These are phyloP conservation scores for Entomobrya multifasciata DNA, from an alignment of 2,888 invertebrate genomes.

Conservation along the genomic window DNA sequence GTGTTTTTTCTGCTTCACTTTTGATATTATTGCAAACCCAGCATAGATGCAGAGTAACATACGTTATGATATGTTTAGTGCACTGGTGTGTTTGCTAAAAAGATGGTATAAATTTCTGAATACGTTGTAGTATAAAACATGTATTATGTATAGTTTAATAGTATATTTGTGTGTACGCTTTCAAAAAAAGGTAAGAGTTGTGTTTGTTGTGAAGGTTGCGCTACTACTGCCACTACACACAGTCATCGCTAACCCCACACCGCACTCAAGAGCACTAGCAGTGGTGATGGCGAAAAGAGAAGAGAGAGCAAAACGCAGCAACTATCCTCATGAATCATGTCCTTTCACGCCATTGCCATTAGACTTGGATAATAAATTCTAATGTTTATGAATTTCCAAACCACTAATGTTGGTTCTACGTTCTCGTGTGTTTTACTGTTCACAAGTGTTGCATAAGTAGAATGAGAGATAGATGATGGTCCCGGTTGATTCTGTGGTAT, in stretches of 20 bases:
- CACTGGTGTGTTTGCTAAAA: slow-evolving; percentile 12
- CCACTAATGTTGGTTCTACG: slow-evolving; percentile 74
- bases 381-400: slow-evolving; percentile 80
- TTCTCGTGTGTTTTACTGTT: slow-evolving; percentile 49
- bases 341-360: slow-evolving; percentile 78
- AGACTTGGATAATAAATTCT: slow-evolving; percentile 79
- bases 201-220: neutral
- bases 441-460: slow-evolving; percentile 11
- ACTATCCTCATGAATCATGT: slow-evolving; percentile 78
- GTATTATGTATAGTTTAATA: neutral
- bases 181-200: neutral
- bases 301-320: slow-evolving; percentile 56
- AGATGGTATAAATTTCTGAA: neutral
- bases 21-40: slow-evolving; percentile 6
- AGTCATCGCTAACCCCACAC: neutral
- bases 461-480: neutral
- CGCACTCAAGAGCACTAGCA: neutral
- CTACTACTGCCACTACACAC: too few relatives aligned
- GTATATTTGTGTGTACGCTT: too few relatives aligned
- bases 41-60: neutral
- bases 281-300: neutral
- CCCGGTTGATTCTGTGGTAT: neutral
- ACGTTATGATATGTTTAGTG: neutral
- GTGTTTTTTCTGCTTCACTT: neutral
- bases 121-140: neutral